Evolutionary conservation across 2,888 invertebrate genomes (phyloP), one percentile per base, ranked within the genome.

Genomic region (Aspidiotus rigidus): DNA sequence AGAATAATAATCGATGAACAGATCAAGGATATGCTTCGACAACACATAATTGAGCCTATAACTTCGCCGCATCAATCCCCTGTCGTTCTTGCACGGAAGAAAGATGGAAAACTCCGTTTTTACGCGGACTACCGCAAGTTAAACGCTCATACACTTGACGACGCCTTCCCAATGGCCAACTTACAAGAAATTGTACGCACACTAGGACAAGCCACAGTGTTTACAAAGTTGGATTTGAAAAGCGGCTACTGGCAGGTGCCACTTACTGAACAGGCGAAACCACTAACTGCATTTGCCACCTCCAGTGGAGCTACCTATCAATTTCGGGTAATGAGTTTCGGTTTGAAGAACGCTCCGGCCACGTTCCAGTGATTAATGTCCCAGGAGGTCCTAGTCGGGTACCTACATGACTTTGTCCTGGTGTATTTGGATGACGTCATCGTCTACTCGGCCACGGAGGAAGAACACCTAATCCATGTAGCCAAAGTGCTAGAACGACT

Each of bases 271-370:
- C 39, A 39, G 39, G 39, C 59, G 7, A 53, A 44, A 40, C 41
- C 53, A n/a, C 54, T 70, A 40, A 71, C 73, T 8, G 72, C 73
- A 7, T 71, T 72, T 28, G 42, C 64, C 11, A 71, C 69, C 0
- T 69, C 62, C n/a, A 53, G 40, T 16, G 72, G 71, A 7, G 54
- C 69, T 13, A 56, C 56, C n/a, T 72, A 62, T 28, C 66, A 72
- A 40, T 72, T 72, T 40, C 39, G 40, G 28, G 70, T 70, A 39
- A 72, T 72, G 72, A 71, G 72, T 13, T 72, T 72, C 41, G 72
- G 72, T 7, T 57, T 72, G 16, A 61, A 54, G 16, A 62, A 62
- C 17, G 69, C 62, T 7, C 72, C 72, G 7, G 56, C 49, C 8
- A 54, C 62, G 7, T 72, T 72, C 16, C 62, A 70, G 39, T 7